These are phyloP conservation scores for Tokudaia muenninki DNA, from an alignment of 2,797 vertebrate genomes.

Conservation along the genomic window DNA sequence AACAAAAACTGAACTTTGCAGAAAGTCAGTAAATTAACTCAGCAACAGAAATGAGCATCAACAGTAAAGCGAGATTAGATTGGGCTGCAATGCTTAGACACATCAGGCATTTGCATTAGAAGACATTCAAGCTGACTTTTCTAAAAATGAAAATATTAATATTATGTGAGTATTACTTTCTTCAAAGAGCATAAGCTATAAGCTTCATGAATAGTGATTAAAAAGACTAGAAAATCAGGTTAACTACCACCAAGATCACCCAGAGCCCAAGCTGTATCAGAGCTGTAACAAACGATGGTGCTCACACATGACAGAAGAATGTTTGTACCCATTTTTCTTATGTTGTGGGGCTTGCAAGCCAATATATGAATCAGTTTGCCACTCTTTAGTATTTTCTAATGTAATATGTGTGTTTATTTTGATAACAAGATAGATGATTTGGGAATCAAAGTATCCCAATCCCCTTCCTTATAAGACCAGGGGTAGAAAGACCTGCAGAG, in stretches of 20 bases:
- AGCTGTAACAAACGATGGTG: slow-evolving; percentile 74
- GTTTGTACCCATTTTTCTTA: slow-evolving; percentile 39
- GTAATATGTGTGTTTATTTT: slow-evolving; percentile 65
- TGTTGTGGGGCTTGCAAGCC: not conserved
- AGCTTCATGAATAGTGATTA: slow-evolving; percentile 85
- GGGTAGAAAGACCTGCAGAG: not conserved
- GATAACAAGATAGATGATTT: slow-evolving; percentile 38
- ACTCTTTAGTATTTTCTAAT: slow-evolving; percentile 57
- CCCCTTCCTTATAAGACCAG: not conserved
- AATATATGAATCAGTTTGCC: not conserved
- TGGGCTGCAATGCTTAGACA: slow-evolving; percentile 78
- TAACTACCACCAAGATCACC: slow-evolving; percentile 81
- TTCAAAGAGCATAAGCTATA: slow-evolving; percentile 85
- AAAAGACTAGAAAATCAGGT: slow-evolving; percentile 85
- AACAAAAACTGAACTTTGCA: slow-evolving; percentile 85
- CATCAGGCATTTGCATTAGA: slow-evolving; percentile 78
- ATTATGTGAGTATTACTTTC: slow-evolving; percentile 84
- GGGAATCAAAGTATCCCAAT: not conserved
- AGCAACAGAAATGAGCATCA: slow-evolving; percentile 81
- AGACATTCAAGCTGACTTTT: slow-evolving; percentile 84
- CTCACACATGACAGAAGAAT: slow-evolving; percentile 82
- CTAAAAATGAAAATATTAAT: slow-evolving; percentile 85
- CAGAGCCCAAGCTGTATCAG: slow-evolving; percentile 81
- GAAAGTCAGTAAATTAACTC: slow-evolving; percentile 85
- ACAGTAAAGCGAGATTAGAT: slow-evolving; percentile 86